These are phyloP conservation scores for Gonatopus flavifemur DNA, from an alignment of 1,140 invertebrate species.

Conservation along the genomic window DNA sequence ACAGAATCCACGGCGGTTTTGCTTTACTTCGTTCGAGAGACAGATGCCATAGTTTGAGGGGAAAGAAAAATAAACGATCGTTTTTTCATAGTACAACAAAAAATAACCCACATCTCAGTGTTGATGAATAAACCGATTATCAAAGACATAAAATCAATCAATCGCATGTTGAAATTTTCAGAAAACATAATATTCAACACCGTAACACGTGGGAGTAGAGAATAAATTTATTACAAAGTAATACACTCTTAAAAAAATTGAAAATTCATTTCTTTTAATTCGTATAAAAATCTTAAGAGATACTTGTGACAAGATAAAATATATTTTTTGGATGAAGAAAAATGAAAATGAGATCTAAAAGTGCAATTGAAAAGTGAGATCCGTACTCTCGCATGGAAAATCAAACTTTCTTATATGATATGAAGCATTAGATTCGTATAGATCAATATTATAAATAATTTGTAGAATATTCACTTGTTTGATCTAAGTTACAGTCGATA, in stretches of 20 bases:
- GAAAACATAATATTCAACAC: too few relatives aligned
- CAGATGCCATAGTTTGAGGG: too few relatives aligned
- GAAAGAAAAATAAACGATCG: too few relatives aligned
- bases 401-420: slow-evolving; percentile 3
- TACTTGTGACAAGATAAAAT: slow-evolving; percentile 6
- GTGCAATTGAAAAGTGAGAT: not conserved
- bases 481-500: slow-evolving; percentile 4
- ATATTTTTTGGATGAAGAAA: not conserved
- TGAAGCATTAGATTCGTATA: slow-evolving; percentile 13
- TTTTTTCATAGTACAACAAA: too few relatives aligned
- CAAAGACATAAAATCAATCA: too few relatives aligned
- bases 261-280: slow-evolving; percentile 8
- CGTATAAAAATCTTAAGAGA: not conserved
- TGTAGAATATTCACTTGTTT: slow-evolving; percentile 3
- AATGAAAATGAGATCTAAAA: slow-evolving; percentile 8
- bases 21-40: slow-evolving; percentile 2
- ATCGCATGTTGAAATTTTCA: too few relatives aligned
- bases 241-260: slow-evolving; percentile 10
- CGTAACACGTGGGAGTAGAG: too few relatives aligned
- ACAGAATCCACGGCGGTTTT: slow-evolving; percentile 4
- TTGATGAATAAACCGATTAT: too few relatives aligned
- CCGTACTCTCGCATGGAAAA: not conserved
- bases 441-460: slow-evolving; percentile 10
- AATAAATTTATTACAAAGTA: too few relatives aligned
- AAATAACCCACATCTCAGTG: too few relatives aligned